Base-by-base conservation (phyloP, 2,888 invertebrate genomes). In the Nephrotoma guestfalica region DNA sequence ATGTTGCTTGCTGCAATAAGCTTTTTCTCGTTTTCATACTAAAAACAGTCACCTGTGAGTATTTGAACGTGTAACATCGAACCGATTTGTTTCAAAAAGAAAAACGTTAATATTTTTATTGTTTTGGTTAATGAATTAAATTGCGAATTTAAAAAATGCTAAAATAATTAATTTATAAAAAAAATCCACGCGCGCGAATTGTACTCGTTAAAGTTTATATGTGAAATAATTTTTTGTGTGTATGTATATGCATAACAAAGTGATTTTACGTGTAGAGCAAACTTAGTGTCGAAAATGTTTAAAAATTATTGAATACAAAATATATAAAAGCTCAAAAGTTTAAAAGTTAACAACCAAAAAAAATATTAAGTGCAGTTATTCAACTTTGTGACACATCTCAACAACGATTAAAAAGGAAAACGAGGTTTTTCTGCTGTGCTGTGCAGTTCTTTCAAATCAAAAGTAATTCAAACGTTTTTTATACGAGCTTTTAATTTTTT, bases 11-110 rank as follows among this genome's bases (percentile, higher is more conserved):
- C 85, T 86, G 86, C 86, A 86, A 83, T 86, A 87, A 71, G 71
- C 9, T 71, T 71, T 71, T 71, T 71, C 71, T 71, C 71, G 71
- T 71, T 30, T 71, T 71, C 30, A 71, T 71, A 71, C 18, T 71
- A 30, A 71, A 71, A 88, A 85, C 84, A 88, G 88, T 88, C 88
- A 88, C 88, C 88, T 88, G 88, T 87, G 87, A 87, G 86, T 86
- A 87, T 87, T 87, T 87, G 87, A 87, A 86, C 88, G 87, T 86
- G 57, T 45, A 88, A 86, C 88, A 88, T 83, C 87, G 84, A 84
- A 84, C 9, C 71, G 84, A 84, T 84, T 84, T 84, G n/a, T 84
- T 41, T 84, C n/a, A 84, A 84, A 47, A 47, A 47, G 2, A 2
- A 11, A 47, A 47, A 47, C 9, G n/a, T 41, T 41, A 41, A 41